phyloP scores from a whole-genome alignment of 1,140 invertebrate species.

The Drosophila simulans region DNA sequence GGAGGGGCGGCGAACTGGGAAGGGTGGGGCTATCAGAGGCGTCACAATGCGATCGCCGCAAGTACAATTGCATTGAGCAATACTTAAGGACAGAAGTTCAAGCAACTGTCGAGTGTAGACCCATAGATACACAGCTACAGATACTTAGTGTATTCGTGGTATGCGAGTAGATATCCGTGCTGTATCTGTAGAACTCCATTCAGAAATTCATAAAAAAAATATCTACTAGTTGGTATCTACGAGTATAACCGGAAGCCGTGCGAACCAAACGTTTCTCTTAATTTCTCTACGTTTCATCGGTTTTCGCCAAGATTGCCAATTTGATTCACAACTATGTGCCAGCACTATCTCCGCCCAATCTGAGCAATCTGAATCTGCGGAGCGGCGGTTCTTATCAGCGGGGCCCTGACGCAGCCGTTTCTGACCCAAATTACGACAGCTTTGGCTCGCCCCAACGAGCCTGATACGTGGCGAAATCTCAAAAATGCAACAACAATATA shows the following conservation, averaged over 20 bases:
- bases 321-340: slow-evolving; percentile 48
- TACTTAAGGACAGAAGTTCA: slow-evolving; percentile 78
- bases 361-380: slow-evolving; percentile 24
- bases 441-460: slow-evolving; percentile 41
- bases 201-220: slow-evolving; percentile 1
- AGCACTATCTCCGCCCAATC: slow-evolving; percentile 23
- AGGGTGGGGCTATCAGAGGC: slow-evolving; percentile 24
- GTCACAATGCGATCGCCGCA: slow-evolving; percentile 54
- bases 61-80: slow-evolving; percentile 48
- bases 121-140: slow-evolving; percentile 30
- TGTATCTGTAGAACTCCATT: slow-evolving; percentile 29
- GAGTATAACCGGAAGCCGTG: slow-evolving; percentile 14
- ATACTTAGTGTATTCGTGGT: neutral
- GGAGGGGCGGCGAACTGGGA: neutral
- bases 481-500: slow-evolving; percentile 42
- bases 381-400: slow-evolving; percentile 60
- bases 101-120: slow-evolving; percentile 65
- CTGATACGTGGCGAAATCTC: slow-evolving; percentile 77
- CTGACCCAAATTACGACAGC: slow-evolving; percentile 75
- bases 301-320: slow-evolving; percentile 30
- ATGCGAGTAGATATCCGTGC: neutral
- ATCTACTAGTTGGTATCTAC: neutral
- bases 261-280: slow-evolving; percentile 12
- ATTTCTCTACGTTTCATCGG: slow-evolving; percentile 8
- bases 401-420: slow-evolving; percentile 63